Percentiles rank a stretch among this genome's conserved stretches.
Conservation (phyloP, 2,888 invertebrate species). For the Merodon equestris region DNA sequence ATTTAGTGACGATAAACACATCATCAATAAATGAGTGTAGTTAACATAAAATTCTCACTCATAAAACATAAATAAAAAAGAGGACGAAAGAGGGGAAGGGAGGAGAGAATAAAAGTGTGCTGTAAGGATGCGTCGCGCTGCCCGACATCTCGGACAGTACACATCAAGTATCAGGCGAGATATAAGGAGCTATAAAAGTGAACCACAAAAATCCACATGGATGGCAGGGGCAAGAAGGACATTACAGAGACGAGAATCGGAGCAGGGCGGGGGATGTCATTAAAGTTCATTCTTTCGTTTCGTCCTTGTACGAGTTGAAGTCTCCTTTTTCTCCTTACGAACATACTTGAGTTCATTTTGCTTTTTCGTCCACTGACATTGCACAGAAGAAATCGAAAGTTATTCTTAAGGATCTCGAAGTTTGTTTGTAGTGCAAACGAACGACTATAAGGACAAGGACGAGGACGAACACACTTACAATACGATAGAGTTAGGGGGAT, state of each 20-base stretch:
- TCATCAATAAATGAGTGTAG: conserved; percentile 74
- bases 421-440: conserved; percentile 1
- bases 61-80: conserved; percentile 63
- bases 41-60: conserved; percentile 69
- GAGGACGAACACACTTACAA: conserved; percentile 9
- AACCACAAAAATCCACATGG: conserved; percentile 64
- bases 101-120: conserved; percentile 19
- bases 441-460: conserved; percentile 1
- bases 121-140: conserved; percentile 55
- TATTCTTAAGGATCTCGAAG: conserved; percentile 43
- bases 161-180: conserved; percentile 43
- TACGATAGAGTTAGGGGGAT: conserved; percentile 51
- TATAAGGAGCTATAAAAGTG: conserved; percentile 62
- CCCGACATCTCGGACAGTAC: conserved; percentile 23
- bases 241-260: too few relatives aligned
- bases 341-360: conserved; percentile 4
- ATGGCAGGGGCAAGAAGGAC: conserved; percentile 11
- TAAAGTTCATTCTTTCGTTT: conserved; percentile 64
- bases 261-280: conserved; percentile 38
- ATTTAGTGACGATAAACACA: conserved; percentile 78
- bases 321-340: conserved; percentile 17
- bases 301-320: conserved; percentile 16
- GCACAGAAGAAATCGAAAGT: conserved; percentile 60
- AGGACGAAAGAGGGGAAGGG: neutral
- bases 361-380: conserved; percentile 19